Base-by-base conservation (phyloP, 2,888 invertebrate genomes). In the Pinctada fucata region DNA sequence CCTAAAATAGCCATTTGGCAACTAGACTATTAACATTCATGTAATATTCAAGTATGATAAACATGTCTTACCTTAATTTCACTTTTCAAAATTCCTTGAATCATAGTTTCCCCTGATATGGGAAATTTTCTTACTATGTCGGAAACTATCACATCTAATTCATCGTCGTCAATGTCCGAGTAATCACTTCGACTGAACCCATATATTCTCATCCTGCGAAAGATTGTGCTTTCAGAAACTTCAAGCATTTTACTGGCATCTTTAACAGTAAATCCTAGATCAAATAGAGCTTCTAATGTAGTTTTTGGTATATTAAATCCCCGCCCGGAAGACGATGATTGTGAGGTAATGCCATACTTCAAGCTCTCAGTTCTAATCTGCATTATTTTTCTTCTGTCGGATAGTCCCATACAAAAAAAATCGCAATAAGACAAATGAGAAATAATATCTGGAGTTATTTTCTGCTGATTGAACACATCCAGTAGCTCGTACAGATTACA, bases 401-500 rank as follows among this genome's bases (percentile, higher is more conserved):
- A 51, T 10, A 81, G 16, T 2, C 81, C 81, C 51, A 81, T 72
- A 51, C 47, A 70, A 51, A 69, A 69, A 72, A 81, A 63, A 66
- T 81, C 81, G 67, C 45, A 51, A 10, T 50, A 66, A 3, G 81
- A 73, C 47, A 81, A 52, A 16, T 70, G 63, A 45, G 73, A 31
- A 16, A 81, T 75, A 16, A 81, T 79, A 71, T 73, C 73, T 13
- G 81, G 81, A 45, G 69, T 49, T 64, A 81, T 79, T 58, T 71
- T 76, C 58, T 81, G 74, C 49, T 71, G 16, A 51, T 3, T 10
- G 70, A 81, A 81, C 10, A 52, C 58, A 52, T 52, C 58, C 58
- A 52, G 5, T 8, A 52, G 10, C 10, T 52, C 73, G 72, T 51
- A 50, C 6, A 2, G 76, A n/a, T 2, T 68, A 76, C 2, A 3